phyloP scores from a whole-genome alignment of 1,140 invertebrate genomes.

The Phocides pigmalion region DNA sequence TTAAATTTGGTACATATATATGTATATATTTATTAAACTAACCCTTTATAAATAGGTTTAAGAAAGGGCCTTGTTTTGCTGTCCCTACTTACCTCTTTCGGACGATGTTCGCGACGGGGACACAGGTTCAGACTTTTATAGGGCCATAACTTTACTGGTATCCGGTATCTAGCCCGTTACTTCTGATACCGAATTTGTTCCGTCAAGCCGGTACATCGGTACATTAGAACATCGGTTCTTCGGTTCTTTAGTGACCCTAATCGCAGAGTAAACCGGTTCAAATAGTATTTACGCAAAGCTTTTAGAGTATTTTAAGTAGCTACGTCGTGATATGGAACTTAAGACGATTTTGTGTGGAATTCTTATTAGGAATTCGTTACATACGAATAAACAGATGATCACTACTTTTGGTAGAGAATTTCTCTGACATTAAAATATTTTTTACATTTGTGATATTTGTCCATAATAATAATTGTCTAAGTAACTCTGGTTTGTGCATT shows the following conservation, averaged over 20 bases:
- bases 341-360: not conserved
- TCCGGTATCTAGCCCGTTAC: conserved; percentile 61
- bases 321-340: not conserved
- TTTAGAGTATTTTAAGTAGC: conserved; percentile 21
- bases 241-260: conserved; percentile 23
- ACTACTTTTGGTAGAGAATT: too few relatives aligned
- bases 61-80: conserved; percentile 34
- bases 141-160: conserved; percentile 59
- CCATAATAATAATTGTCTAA: too few relatives aligned
- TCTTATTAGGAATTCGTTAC: not conserved
- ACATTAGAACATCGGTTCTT: conserved; percentile 14
- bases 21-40: not conserved
- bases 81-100: conserved; percentile 42
- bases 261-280: conserved; percentile 15
- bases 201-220: conserved; percentile 35
- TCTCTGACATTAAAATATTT: too few relatives aligned
- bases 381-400: not conserved
- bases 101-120: conserved; percentile 52
- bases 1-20: not conserved
- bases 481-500: too few relatives aligned
- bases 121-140: conserved; percentile 61
- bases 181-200: conserved; percentile 59
- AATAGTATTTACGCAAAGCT: conserved; percentile 7
- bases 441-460: too few relatives aligned
- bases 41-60: not conserved